Percentiles rank a stretch among this genome's conserved stretches.
Conservation (phyloP, 2,113 vertebrate species). For the Callorhinus ursinus region DNA sequence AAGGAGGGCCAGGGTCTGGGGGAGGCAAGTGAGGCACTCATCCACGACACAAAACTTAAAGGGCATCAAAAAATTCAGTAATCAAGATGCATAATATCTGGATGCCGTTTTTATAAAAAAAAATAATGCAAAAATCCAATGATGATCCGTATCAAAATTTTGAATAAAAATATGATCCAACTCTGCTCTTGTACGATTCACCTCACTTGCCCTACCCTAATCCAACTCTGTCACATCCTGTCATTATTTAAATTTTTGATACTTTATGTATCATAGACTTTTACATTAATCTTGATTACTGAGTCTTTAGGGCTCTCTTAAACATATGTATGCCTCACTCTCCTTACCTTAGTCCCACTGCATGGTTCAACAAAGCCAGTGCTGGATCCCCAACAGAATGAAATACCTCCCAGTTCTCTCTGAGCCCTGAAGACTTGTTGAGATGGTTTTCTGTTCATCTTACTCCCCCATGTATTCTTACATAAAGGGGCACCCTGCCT, state of each 20-base stretch:
- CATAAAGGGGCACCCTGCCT: background rate
- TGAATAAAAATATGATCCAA: background rate
- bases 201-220: background rate
- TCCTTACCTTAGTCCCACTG: background rate
- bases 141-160: background rate
- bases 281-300: background rate
- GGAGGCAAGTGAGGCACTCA: rapidly evolving
- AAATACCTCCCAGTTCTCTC: background rate
- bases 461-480: rapidly evolving
- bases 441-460: background rate
- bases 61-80: background rate
- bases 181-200: background rate
- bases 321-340: rapidly evolving
- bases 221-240: too few relatives aligned
- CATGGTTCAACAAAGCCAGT: rapidly evolving
- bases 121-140: background rate
- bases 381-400: rapidly evolving
- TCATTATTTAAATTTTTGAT: background rate
- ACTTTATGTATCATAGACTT: background rate
- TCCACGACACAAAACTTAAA: too few relatives aligned
- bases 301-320: background rate
- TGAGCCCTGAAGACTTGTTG: background rate
- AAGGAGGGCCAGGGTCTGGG: background rate
- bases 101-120: background rate
- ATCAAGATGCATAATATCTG: background rate